A percentile compares a stretch with the other conserved stretches of the same genome.
phyloP scores from a whole-genome alignment of 2,888 invertebrate species.

The Schizotus pectinicornis region DNA sequence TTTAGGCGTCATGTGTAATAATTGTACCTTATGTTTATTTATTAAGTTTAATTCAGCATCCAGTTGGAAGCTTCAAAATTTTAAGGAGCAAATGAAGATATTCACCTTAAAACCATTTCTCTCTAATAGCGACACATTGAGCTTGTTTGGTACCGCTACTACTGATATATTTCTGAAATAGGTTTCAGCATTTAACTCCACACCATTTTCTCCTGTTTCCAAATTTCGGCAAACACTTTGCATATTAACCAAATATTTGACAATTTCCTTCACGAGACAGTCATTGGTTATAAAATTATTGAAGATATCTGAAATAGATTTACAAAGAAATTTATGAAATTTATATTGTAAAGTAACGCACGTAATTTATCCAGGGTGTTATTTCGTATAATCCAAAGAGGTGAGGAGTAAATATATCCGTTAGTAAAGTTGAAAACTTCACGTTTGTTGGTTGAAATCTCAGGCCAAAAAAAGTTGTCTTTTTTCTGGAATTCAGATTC shows the following conservation, averaged over 20 bases:
- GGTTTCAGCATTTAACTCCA: slow-evolving; percentile 47
- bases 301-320: slow-evolving; percentile 48
- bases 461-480: slow-evolving; percentile 26
- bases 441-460: neutral
- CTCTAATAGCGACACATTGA: slow-evolving; percentile 43
- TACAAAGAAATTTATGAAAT: neutral
- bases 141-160: slow-evolving; percentile 42
- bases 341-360: slow-evolving; percentile 30
- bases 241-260: slow-evolving; percentile 59
- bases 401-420: slow-evolving; percentile 35
- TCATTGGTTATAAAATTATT: slow-evolving; percentile 47
- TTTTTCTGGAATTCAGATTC: slow-evolving; percentile 35
- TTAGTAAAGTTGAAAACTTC: slow-evolving; percentile 23
- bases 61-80: too few relatives aligned
- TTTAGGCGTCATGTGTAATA: too few relatives aligned
- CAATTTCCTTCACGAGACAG: slow-evolving; percentile 52
- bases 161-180: slow-evolving; percentile 50
- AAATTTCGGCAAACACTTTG: slow-evolving; percentile 55
- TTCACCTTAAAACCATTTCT: slow-evolving; percentile 45
- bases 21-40: too few relatives aligned
- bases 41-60: too few relatives aligned
- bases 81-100: neutral
- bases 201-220: slow-evolving; percentile 49
- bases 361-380: slow-evolving; percentile 39
- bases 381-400: slow-evolving; percentile 41